Evolutionary conservation across 2,113 vertebrate genomes (phyloP), one percentile per base, ranked within the genome.

Genomic region (Sinocyclocheilus rhinocerous): DNA sequence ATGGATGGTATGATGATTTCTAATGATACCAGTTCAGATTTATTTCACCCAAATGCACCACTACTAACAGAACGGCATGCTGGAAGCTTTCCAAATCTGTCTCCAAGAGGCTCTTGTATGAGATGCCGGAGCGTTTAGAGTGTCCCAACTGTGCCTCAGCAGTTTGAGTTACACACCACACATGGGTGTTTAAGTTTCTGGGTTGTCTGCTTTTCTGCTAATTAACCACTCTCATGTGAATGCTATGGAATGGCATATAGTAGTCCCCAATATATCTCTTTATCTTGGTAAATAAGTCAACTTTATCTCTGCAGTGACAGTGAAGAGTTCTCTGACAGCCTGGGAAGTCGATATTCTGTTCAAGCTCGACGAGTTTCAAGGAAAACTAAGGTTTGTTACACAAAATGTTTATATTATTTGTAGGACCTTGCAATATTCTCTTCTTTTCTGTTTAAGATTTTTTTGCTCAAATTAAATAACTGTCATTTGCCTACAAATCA

Each of bases 1-100:
- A 93, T 94, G 91, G 92, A 95, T 95, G 95, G 95, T 94, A 94
- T 95, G 93, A 94, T 93, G 92, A 91, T 95, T 93, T 93, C 85
- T 81, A 90, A 90, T 89, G 90, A 90, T 88, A 84, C 55, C 83
- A 83, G 89, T 73, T 75, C 89, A 89, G 90, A 90, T 90, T 91
- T 89, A 91, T 91, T 91, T 88, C 87, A 88, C 90, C 90, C 70
- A 77, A 77, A 82, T 85, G 84, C 88, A 81, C 86, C 89, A 81
- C 89, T 77, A 29, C 9, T 26, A 80, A 29, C 78, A 85, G 26
- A 82, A 82, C 15, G 26, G 80, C 80, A 70, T 82, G 63, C 90
- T 92, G 92, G 90, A 90, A 91, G 91, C 87, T 91, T 91, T 80
- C 76, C 84, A 83, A 76, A 55, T 78, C 63, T 24, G 33, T 77